phyloP scores from a whole-genome alignment of 1,140 invertebrate genomes.

The Ceratoteleas bidentatus region DNA sequence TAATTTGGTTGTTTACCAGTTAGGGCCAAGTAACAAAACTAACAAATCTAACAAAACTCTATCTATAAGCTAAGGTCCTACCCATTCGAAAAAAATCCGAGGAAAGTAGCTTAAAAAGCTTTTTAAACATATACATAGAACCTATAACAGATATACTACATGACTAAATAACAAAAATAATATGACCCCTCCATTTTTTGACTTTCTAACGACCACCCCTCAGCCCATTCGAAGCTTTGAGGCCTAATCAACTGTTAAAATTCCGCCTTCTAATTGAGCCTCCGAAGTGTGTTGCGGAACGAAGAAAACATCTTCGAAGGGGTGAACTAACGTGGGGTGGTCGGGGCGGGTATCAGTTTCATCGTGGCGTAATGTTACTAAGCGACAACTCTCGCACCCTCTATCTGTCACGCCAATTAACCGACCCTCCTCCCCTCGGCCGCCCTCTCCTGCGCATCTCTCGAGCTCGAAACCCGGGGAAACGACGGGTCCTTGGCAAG shows the following conservation, averaged over 20 bases:
- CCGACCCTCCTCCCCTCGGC: constrained; percentile 56
- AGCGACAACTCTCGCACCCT: constrained; percentile 79
- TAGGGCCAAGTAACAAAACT: too few relatives aligned
- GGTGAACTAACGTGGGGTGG: constrained; percentile 47
- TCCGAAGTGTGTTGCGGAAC: constrained; percentile 41
- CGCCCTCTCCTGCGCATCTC: constrained; percentile 40
- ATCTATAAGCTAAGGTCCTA: too few relatives aligned
- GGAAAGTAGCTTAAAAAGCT: too few relatives aligned
- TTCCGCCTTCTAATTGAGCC: constrained; percentile 27
- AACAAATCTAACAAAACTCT: too few relatives aligned
- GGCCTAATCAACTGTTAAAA: constrained; percentile 36
- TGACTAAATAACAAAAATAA: background rate
- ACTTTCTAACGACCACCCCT: background rate
- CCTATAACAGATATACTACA: too few relatives aligned
- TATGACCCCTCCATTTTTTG: background rate
- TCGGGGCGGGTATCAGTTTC: constrained; percentile 73
- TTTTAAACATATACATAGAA: too few relatives aligned
- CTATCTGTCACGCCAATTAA: constrained; percentile 79
- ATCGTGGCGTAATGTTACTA: constrained; percentile 78
- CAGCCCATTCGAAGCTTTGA: background rate
- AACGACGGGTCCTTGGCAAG: constrained; percentile 29
- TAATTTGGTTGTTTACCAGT: too few relatives aligned
- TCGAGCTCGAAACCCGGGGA: constrained; percentile 22
- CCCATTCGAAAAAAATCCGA: too few relatives aligned
- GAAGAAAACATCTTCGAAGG: constrained; percentile 59